Conservation (phyloP, 2,888 invertebrate species). For the Ennomos erosarius region DNA sequence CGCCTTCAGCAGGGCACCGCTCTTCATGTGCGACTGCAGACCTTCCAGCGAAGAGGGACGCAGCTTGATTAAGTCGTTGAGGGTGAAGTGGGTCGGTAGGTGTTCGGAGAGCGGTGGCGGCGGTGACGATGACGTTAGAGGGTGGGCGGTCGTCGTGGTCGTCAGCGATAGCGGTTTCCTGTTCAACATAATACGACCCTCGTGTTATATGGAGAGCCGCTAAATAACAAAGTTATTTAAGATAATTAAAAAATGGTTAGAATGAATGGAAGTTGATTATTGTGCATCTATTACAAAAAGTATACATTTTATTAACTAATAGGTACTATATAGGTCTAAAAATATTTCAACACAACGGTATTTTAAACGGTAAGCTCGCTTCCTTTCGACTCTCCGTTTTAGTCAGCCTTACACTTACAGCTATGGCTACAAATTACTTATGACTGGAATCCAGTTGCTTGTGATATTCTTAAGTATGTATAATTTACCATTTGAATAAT, state of each 20-base stretch:
- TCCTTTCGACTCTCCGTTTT: too few species aligned
- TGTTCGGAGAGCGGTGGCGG: slow-evolving; percentile 83
- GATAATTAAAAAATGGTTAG: too few species aligned
- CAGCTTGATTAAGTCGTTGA: slow-evolving; percentile 84
- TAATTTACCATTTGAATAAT: too few species aligned
- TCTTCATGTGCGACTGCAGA: slow-evolving; percentile 78
- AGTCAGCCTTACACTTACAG: too few species aligned
- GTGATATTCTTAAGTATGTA: too few species aligned
- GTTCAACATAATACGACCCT: slow-evolving; percentile 67
- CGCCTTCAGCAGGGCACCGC: slow-evolving; percentile 77
- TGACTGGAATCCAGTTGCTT: too few species aligned
- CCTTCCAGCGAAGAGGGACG: slow-evolving; percentile 81
- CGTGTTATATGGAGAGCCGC: slow-evolving; percentile 64
- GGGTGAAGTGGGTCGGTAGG: slow-evolving; percentile 81
- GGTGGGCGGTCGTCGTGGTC: slow-evolving; percentile 85
- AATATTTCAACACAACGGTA: too few species aligned
- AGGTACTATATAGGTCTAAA: too few species aligned
- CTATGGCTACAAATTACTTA: too few species aligned
- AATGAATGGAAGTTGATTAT: slow-evolving; percentile 2
- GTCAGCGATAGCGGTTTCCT: slow-evolving; percentile 85
- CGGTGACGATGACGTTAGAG: slow-evolving; percentile 83
- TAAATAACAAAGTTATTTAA: slow-evolving; percentile 22
- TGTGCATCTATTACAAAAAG: too few species aligned
- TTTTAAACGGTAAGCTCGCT: too few species aligned
- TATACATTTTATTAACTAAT: too few species aligned